These are phyloP conservation scores for Tribolium madens DNA, from an alignment of 1,140 invertebrate genomes.

Conservation along the genomic window DNA sequence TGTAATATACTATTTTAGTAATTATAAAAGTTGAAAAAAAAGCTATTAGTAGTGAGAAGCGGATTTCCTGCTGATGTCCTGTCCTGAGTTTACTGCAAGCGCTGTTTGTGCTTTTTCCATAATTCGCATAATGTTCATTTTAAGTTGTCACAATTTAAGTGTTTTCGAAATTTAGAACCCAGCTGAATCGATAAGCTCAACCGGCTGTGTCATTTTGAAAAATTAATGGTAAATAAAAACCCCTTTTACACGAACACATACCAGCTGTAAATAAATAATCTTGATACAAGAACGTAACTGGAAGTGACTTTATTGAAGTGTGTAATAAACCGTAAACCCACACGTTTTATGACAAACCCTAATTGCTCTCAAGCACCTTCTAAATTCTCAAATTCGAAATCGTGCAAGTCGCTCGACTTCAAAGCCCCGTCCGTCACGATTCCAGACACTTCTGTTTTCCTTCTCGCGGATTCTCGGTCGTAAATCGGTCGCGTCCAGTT, in stretches of 20 bases:
- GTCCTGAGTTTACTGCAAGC: background rate
- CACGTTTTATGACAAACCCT: background rate
- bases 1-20: no score
- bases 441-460: constrained; percentile 10
- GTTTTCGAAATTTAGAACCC: background rate
- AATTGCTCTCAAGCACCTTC: background rate
- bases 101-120: background rate
- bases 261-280: background rate
- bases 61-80: background rate
- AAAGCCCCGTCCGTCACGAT: background rate
- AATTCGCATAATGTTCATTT: background rate
- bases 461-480: background rate
- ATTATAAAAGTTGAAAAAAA: background rate
- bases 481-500: constrained; percentile 13
- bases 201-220: background rate
- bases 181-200: background rate
- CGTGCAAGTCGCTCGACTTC: constrained; percentile 2
- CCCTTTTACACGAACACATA: background rate
- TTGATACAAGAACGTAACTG: background rate
- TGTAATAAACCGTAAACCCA: background rate
- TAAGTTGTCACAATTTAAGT: background rate
- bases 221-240: background rate
- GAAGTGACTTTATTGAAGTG: background rate
- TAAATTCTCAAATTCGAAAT: background rate
- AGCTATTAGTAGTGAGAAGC: background rate